These are phyloP conservation scores for Dolichallabes microphthalmus DNA, from an alignment of 2,113 vertebrate species.

Conservation along the genomic window DNA sequence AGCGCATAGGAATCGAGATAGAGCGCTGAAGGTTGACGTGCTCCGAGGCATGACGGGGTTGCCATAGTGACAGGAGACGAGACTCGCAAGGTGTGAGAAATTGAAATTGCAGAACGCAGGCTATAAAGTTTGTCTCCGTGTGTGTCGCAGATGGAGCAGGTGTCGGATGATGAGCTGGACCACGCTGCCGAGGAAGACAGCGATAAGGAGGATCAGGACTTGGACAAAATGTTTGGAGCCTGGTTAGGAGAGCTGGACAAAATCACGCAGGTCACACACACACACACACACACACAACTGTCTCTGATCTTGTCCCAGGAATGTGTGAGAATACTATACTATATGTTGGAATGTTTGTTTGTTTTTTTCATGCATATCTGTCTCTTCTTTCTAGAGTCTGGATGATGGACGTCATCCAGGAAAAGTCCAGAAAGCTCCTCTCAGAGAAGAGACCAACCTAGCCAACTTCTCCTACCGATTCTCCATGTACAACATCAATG, in stretches of 20 bases:
- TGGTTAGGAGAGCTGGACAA: constrained; percentile 95
- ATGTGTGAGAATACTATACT: constrained; percentile 4
- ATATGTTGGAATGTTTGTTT: neutral
- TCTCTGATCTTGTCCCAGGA: constrained; percentile 5
- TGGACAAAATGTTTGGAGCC: constrained; percentile 98
- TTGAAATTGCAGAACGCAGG: neutral
- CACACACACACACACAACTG: too few species aligned
- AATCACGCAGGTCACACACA: constrained; percentile 78
- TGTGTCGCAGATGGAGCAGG: constrained; percentile 88
- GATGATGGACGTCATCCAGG: constrained; percentile 86
- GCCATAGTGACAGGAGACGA: constrained; percentile 62
- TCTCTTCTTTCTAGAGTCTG: constrained; percentile 78
- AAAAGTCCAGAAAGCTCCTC: constrained; percentile 90
- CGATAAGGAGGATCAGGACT: constrained; percentile 97
- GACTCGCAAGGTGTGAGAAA: neutral
- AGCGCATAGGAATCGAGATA: constrained; percentile 12
- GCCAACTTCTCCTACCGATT: constrained; percentile 99
- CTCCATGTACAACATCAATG: constrained; percentile 98
- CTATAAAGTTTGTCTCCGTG: neutral
- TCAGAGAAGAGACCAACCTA: constrained; percentile 94
- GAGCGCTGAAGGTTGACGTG: constrained; percentile 26
- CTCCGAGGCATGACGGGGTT: constrained; percentile 36
- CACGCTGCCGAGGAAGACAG: constrained; percentile 97
- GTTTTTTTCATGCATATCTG: neutral
- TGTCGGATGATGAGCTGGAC: constrained; percentile 95